Evolutionary conservation across 2,797 vertebrate species (phyloP).

Genomic region (Varecia variegata): DNA sequence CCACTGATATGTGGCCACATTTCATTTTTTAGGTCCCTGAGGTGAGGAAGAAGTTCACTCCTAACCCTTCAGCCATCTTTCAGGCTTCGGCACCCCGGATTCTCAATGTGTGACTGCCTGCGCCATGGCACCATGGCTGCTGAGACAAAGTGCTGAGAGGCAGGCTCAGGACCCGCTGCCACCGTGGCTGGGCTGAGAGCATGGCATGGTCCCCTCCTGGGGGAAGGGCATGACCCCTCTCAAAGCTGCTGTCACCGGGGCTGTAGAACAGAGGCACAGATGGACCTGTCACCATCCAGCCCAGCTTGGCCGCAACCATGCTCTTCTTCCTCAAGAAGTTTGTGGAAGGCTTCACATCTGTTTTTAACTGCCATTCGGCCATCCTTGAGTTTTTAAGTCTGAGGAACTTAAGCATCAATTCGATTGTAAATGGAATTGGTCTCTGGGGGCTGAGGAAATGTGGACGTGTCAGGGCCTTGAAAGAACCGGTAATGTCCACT

Average conservation of each 20-base stretch:
- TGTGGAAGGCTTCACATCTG: neutral
- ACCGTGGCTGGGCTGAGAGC: fast-evolving
- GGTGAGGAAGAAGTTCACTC: constrained; percentile 90
- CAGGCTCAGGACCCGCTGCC: neutral
- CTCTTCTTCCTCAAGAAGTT: neutral
- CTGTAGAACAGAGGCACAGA: neutral
- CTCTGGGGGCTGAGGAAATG: neutral
- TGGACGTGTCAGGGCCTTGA: neutral
- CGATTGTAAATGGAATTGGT: neutral
- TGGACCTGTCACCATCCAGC: neutral
- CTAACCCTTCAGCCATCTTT: constrained; percentile 95
- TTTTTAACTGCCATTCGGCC: neutral
- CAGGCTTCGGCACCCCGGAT: constrained; percentile 90
- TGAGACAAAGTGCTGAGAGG: neutral
- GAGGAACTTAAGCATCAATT: neutral
- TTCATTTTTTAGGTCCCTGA: constrained; percentile 87
- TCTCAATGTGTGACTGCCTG: constrained; percentile 90
- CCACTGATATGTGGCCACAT: neutral
- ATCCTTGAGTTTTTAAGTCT: neutral
- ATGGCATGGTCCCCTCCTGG: neutral
- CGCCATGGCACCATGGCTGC: neutral
- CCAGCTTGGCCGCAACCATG: neutral
- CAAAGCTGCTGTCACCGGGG: neutral
- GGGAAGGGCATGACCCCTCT: neutral
- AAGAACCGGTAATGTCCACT: neutral